Base-by-base conservation (phyloP, 2,888 invertebrate species). In the Trachelus tabidus region DNA sequence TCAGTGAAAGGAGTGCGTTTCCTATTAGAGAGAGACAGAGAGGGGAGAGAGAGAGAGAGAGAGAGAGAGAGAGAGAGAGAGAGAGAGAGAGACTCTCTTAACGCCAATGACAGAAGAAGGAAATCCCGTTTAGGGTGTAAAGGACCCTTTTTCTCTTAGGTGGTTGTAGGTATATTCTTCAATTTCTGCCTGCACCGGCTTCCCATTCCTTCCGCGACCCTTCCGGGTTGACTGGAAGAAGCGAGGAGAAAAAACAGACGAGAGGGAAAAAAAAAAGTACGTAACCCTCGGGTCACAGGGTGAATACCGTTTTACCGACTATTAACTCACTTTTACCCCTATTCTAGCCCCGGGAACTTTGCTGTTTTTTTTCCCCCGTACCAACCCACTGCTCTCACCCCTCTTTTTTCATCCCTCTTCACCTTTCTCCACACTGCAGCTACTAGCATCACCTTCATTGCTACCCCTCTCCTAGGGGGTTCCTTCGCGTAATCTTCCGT, bases 221-320 rank as follows among this genome's bases (percentile, higher is more conserved):
- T 34, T 34, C 37, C 74, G 74, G 33, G 15, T 34, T 74, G n/a
- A 30, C 74, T 30, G 74, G 69, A 75, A 75, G 40, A 75, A 75
- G 34, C 9, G 75, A 75, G 34, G 68, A 73, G 37, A 79, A 76
- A 76, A 73, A 79, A 80, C 76, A 76, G 80, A 79, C 78, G 77
- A 79, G 30, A 71, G 75, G 75, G n/a, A n/a, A n/a, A 79, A 79
- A 79, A 79, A 79, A 71, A 71, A 34, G 71, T 34, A 79, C 83
- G 83, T 76, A 86, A 85, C 85, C 86, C 83, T 81, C 84, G 87
- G 90, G 90, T 91, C 90, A 90, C 85, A 81, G 88, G 88, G 87
- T 90, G 91, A 91, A 91, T 90, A 88, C 91, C 90, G 91, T 91
- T 91, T 91, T 91, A 91, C 91, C 91, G 89, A 91, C 91, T 91